Evolutionary conservation across 2,113 vertebrate genomes (phyloP).

Genomic region (Plotosus lineatus): DNA sequence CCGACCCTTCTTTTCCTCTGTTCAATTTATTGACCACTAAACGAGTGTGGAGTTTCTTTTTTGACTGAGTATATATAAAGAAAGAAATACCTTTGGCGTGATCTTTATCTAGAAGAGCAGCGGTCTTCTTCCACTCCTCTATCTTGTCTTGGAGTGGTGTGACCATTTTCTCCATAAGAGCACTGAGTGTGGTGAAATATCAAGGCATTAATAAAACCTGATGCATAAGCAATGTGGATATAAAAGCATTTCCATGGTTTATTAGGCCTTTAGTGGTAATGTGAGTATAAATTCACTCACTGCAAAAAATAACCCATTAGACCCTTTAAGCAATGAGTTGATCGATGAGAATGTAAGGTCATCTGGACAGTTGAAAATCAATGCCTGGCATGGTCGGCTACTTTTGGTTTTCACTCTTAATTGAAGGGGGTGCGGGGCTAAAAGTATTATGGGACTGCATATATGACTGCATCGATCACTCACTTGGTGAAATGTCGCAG

Average conservation of each 20-base stretch:
- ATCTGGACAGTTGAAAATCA: slow-evolving; percentile 50
- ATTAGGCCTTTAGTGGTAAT: slow-evolving; percentile 13
- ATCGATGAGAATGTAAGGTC: slow-evolving; percentile 44
- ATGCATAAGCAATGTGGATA: slow-evolving; percentile 28
- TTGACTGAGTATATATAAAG: no score
- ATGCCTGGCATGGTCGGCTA: slow-evolving; percentile 42
- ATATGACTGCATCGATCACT: slow-evolving; percentile 40
- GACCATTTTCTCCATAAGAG: slow-evolving; percentile 94
- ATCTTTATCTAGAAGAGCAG: slow-evolving; percentile 96
- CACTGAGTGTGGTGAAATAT: slow-evolving; percentile 66
- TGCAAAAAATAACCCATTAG: slow-evolving; percentile 46
- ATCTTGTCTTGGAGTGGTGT: slow-evolving; percentile 94
- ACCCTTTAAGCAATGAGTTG: slow-evolving; percentile 37
- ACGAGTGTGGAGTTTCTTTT: no score
- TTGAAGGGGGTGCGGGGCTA: slow-evolving; percentile 36
- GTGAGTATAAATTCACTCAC: slow-evolving; percentile 35
- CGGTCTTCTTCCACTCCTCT: slow-evolving; percentile 97
- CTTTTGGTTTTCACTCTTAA: slow-evolving; percentile 27
- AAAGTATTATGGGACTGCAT: slow-evolving; percentile 35
- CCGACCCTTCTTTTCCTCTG: no score
- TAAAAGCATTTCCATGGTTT: slow-evolving; percentile 16
- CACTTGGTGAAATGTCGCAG: slow-evolving; percentile 98
- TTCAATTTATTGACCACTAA: no score
- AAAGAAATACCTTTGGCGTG: slow-evolving; percentile 97
- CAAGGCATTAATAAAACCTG: slow-evolving; percentile 8